Conservation (phyloP, 2,888 invertebrate species). For the Pinctada fucata region DNA sequence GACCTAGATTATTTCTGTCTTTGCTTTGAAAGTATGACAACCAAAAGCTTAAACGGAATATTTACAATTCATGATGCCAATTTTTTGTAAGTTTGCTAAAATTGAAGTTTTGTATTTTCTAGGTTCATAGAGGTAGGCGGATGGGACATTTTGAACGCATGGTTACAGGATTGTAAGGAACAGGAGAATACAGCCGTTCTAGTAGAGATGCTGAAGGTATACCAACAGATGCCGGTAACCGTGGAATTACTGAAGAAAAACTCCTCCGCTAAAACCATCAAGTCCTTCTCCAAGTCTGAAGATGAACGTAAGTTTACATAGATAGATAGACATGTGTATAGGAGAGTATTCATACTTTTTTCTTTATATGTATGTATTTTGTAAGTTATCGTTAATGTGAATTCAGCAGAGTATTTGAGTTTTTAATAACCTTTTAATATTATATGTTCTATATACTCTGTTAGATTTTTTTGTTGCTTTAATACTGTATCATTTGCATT, state of each 20-base stretch:
- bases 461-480: too few species aligned
- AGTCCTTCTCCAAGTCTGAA: constrained; percentile 79
- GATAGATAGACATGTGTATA: background rate
- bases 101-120: constrained; percentile 14
- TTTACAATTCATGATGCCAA: too few species aligned
- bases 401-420: too few species aligned
- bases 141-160: constrained; percentile 92
- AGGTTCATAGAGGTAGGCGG: constrained; percentile 93
- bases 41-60: too few species aligned
- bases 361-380: background rate
- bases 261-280: constrained; percentile 93
- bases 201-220: constrained; percentile 89
- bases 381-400: background rate
- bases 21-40: too few species aligned
- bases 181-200: constrained; percentile 92
- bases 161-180: constrained; percentile 92
- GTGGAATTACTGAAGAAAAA: constrained; percentile 93
- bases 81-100: too few species aligned
- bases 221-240: constrained; percentile 92
- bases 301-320: constrained; percentile 84
- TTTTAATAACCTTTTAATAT: too few species aligned
- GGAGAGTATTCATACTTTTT: background rate
- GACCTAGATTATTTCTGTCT: too few species aligned
- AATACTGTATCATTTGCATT: too few species aligned
- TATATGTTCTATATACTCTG: too few species aligned